Evolutionary conservation across 1,140 invertebrate species (phyloP), one percentile per base, ranked within the genome.

Genomic region (Calephelis virginiensis): DNA sequence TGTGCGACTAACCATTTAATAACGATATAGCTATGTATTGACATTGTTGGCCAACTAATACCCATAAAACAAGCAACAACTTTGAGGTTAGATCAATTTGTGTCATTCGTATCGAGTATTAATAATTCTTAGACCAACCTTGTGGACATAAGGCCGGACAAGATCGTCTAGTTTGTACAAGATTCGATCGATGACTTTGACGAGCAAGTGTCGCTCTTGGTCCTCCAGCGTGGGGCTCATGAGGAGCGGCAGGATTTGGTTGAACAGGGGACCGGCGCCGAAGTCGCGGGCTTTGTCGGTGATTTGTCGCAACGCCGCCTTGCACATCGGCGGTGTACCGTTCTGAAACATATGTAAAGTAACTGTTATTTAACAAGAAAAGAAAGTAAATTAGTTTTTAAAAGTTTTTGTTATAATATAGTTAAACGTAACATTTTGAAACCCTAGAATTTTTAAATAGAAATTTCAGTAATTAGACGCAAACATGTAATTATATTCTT

Each of bases 221-320:
- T 99, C 99, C 92, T 99, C 99, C 0, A 99, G 92, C 0, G 99
- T 99, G 0, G 99, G 99, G 8, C 98, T 99, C 99, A 99, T 99
- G 6, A 99, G 94, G 49, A 99, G 92, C 0, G 99, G 99, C 14
- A 99, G 89, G 76, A 99, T 99, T 91, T 99, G 99, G 92, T 99
- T 99, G 81, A 99, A 99, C 0, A 99, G 92, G 0, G 99, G 98
- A 0, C 99, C 99, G 0, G 99, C 99, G 0, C 99, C 99, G 80
- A 99, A 99, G 87, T 99, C 98, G 45, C 99, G 92, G 0, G 99
- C 98, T 84, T 99, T 99, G 84, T 99, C 98, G 0, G 99, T 99
- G 64, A 99, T 99, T 89, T 99, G 98, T 71, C 99, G 92, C 5
- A 99, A 88, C 4, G 98, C 98, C 10, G 98, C 97, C 92, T 99